Evolutionary conservation across 2,888 invertebrate species (phyloP), one percentile per base, ranked within the genome.

Genomic region (Lepetodrilus schrolli): DNA sequence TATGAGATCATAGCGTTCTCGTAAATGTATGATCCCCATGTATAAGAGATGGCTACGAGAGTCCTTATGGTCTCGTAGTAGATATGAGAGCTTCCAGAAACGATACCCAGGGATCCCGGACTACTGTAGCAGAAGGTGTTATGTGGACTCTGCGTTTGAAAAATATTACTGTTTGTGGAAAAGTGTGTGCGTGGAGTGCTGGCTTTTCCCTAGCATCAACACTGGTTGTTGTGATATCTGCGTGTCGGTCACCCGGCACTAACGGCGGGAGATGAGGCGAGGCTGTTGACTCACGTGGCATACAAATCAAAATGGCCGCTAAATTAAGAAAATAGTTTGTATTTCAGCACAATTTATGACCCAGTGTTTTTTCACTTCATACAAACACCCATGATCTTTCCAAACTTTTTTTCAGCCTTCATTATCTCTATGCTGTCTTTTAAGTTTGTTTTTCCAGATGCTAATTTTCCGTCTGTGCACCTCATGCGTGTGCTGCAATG

Each of bases 251-350:
- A 58, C 17, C 58, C 58, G 58, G 26, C 34, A 26, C 58, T 58
- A 58, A 58, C 58, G 58, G 58, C 58, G 58, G 58, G 58, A 58
- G 26, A 58, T 58, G 58, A 34, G 58, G 34, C 34, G 58, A n/a
- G 3, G 30, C n/a, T 71, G 71, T 77, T 77, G 73, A 48, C 71
- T 10, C 76, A 77, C 72, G 66, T 77, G 76, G 69, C 49, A 65
- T 48, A 58, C 26, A 20, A 37, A 68, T 77, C 72, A 77, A 36
- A 65, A 72, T 58, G 36, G 36, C 30, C 65, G 66, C 69, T 65
- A 70, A 72, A 74, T 74, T 77, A 77, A 66, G 71, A 65, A 77
- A 74, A 74, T 72, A 74, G 74, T 78, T 77, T 70, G 70, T 72
- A 77, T 75, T 78, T 65, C 70, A 65, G 36, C 49, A 70, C 74